Percentiles rank a stretch among this genome's conserved stretches.
Conservation (phyloP, 2,888 invertebrate genomes). For the Fragum sueziense region DNA sequence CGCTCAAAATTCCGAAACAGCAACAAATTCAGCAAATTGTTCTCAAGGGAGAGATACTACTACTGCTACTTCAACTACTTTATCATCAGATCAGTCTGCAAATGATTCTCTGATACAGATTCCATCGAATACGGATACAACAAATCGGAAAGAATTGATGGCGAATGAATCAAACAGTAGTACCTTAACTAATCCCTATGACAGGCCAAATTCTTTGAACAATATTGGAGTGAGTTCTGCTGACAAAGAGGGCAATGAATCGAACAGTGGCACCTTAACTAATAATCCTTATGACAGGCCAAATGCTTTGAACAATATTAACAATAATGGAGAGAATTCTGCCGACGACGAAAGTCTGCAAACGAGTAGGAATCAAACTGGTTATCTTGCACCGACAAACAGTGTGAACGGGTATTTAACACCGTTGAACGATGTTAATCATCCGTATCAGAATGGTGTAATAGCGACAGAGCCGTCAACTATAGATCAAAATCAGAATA, state of each 20-base stretch:
- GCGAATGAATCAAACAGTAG: neutral
- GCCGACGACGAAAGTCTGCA: neutral
- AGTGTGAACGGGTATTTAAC: neutral
- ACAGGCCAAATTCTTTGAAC: neutral
- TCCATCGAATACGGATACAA: neutral
- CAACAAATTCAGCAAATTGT: too few relatives aligned
- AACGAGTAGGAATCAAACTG: neutral
- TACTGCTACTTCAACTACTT: too few relatives aligned
- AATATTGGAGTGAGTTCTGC: neutral
- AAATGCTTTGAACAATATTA: neutral
- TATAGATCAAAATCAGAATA: conserved; percentile 3
- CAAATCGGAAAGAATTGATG: neutral
- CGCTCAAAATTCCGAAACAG: neutral
- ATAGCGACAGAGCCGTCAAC: neutral
- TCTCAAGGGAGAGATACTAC: too few relatives aligned
- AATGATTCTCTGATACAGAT: too few relatives aligned
- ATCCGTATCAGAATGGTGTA: conserved; percentile 5
- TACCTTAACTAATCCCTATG: neutral
- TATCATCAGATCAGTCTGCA: too few relatives aligned
- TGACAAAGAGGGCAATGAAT: neutral
- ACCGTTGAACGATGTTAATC: neutral
- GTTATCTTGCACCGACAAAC: conserved; percentile 4
- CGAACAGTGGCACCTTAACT: neutral
- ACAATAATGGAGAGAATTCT: too few relatives aligned
- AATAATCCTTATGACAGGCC: neutral